phyloP scores from a whole-genome alignment of 2,888 invertebrate genomes.

The Epistrophella euchroma region DNA sequence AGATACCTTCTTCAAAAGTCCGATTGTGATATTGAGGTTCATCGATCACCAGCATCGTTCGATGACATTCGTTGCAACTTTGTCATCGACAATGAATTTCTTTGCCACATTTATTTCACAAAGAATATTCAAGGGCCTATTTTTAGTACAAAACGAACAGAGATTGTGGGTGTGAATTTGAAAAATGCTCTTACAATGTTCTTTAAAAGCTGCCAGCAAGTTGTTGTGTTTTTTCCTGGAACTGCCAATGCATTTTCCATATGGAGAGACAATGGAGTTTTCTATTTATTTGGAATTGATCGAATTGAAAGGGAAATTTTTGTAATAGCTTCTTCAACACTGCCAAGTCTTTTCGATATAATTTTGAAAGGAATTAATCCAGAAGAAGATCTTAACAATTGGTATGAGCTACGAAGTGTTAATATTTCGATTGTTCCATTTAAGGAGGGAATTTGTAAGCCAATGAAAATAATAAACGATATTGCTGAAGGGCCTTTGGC shows the following conservation, averaged over 20 bases:
- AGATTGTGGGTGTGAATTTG: slow-evolving; percentile 55
- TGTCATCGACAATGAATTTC: slow-evolving; percentile 68
- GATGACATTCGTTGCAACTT: slow-evolving; percentile 66
- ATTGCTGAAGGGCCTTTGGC: not conserved
- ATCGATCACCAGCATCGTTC: not conserved
- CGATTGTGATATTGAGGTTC: slow-evolving; percentile 45
- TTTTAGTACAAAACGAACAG: slow-evolving; percentile 38
- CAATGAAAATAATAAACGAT: not conserved
- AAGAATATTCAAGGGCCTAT: slow-evolving; percentile 72
- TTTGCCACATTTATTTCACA: slow-evolving; percentile 63
- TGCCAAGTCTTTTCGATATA: slow-evolving; percentile 7
- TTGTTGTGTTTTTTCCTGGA: slow-evolving; percentile 52
- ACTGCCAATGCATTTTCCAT: slow-evolving; percentile 53
- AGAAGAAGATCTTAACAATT: slow-evolving; percentile 43
- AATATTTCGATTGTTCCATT: slow-evolving; percentile 54
- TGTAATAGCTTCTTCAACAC: slow-evolving; percentile 18
- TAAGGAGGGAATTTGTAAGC: slow-evolving; percentile 55
- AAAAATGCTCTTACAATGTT: slow-evolving; percentile 54
- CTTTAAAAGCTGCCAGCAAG: slow-evolving; percentile 55
- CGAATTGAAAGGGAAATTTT: slow-evolving; percentile 17
- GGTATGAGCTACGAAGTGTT: slow-evolving; percentile 70
- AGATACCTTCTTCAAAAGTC: slow-evolving; percentile 57
- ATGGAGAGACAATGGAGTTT: slow-evolving; percentile 73
- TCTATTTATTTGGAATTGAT: slow-evolving; percentile 68
- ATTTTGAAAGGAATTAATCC: slow-evolving; percentile 31